phyloP scores from a whole-genome alignment of 2,113 vertebrate genomes.

The Pteronura brasiliensis region DNA sequence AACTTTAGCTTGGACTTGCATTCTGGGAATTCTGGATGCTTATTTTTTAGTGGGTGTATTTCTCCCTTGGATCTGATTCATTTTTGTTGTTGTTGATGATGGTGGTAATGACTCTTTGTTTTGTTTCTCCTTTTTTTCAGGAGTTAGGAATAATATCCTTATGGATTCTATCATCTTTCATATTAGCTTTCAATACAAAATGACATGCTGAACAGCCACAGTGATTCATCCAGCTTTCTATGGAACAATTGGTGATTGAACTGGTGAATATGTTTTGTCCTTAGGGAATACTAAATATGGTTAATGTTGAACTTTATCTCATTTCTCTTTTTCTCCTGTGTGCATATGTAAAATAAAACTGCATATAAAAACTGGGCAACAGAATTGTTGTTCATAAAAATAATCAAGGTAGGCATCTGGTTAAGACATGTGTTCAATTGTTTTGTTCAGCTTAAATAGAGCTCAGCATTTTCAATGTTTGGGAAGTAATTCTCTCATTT shows the following conservation, averaged over 20 bases:
- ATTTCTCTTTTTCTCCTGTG: slow-evolving; percentile 47
- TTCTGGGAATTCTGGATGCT: not conserved
- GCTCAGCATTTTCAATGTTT: slow-evolving; percentile 47
- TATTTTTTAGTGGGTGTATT: not conserved
- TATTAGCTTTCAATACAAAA: slow-evolving; percentile 49
- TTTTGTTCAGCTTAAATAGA: slow-evolving; percentile 62
- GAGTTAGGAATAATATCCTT: not conserved
- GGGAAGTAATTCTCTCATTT: slow-evolving; percentile 34
- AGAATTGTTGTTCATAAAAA: slow-evolving; percentile 64
- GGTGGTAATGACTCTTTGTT: not conserved
- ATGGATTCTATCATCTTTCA: slow-evolving; percentile 44
- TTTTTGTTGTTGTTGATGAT: not conserved
- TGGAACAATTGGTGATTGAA: slow-evolving; percentile 44
- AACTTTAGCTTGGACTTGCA: not conserved
- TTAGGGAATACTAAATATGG: slow-evolving; percentile 52
- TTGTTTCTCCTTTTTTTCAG: not conserved
- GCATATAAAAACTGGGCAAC: slow-evolving; percentile 60
- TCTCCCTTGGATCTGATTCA: not conserved
- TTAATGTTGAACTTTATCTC: slow-evolving; percentile 51
- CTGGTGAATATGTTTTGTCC: slow-evolving; percentile 28
- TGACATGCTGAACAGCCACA: slow-evolving; percentile 12
- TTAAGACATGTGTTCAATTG: slow-evolving; percentile 63
- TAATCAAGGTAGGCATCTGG: slow-evolving; percentile 71
- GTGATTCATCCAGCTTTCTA: slow-evolving; percentile 46
- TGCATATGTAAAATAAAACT: slow-evolving; percentile 65